Conservation (phyloP, 1,140 invertebrate genomes). For the Rhopalosiphum maidis region DNA sequence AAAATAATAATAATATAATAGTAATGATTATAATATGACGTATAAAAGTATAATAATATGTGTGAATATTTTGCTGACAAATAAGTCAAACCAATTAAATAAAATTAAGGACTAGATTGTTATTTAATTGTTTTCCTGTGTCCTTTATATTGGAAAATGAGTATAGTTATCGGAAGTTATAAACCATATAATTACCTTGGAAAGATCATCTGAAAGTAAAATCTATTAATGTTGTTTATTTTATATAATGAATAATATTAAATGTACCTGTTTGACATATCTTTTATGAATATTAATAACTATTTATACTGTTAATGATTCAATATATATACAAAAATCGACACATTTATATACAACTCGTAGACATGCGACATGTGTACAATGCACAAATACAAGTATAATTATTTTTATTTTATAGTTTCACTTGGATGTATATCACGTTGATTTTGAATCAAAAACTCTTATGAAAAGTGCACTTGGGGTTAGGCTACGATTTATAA, state of each 20-base stretch:
- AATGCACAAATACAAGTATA: too few relatives aligned
- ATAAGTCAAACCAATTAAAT: not conserved
- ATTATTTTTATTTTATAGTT: too few relatives aligned
- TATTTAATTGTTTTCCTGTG: not conserved
- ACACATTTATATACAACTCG: not conserved
- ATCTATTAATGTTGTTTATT: not conserved
- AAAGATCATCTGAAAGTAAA: constrained; percentile 15
- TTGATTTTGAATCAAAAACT: not conserved
- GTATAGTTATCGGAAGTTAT: not conserved
- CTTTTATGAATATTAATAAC: not conserved
- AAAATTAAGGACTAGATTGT: constrained; percentile 24
- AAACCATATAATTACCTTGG: not conserved
- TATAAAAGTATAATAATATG: constrained; percentile 13
- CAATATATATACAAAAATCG: not conserved
- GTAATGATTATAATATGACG: not conserved
- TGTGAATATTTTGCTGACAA: not conserved
- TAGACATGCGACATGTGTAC: not conserved
- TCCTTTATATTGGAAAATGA: constrained; percentile 5
- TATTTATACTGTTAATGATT: not conserved
- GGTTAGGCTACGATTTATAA: not conserved
- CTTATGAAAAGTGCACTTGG: not conserved
- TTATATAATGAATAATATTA: not conserved
- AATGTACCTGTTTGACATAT: not conserved
- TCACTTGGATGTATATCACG: too few relatives aligned
- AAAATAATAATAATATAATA: constrained; percentile 32